Percentiles rank a stretch among this genome's conserved stretches.
phyloP scores from a whole-genome alignment of 2,113 vertebrate genomes.

The Cottus gobio region DNA sequence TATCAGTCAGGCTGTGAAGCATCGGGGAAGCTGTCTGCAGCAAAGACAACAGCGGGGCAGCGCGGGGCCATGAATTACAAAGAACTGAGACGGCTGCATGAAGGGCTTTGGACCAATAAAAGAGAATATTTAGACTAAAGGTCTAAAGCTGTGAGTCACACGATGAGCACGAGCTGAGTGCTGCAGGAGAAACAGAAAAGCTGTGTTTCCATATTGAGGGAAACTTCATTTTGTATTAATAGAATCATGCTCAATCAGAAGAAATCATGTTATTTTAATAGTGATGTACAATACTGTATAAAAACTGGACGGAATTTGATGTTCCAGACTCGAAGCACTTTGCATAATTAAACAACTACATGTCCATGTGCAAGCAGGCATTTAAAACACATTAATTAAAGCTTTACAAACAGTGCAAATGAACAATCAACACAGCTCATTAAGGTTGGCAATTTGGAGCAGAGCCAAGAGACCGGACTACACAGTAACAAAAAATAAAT shows the following conservation, averaged over 20 bases:
- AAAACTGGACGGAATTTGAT: neutral
- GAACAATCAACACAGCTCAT: conserved; percentile 18
- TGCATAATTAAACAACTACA: conserved; percentile 24
- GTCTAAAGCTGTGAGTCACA: conserved; percentile 4
- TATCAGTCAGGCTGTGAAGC: conserved; percentile 62
- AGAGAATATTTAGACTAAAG: conserved; percentile 18
- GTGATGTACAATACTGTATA: neutral
- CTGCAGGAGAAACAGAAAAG: neutral
- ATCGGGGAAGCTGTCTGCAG: conserved; percentile 40
- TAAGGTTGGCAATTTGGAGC: neutral
- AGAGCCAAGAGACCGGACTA: neutral
- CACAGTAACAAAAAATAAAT: neutral
- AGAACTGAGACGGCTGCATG: conserved; percentile 46
- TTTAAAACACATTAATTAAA: conserved; percentile 48
- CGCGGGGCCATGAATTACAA: conserved; percentile 11
- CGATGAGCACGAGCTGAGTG: neutral
- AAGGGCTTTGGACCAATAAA: conserved; percentile 52
- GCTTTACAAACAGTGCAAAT: conserved; percentile 16
- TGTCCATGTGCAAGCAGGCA: neutral
- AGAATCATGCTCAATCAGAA: neutral
- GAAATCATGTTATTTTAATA: neutral
- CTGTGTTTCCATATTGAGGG: neutral
- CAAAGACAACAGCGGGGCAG: conserved; percentile 40
- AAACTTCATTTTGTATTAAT: neutral
- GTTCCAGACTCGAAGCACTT: neutral